phyloP scores from a whole-genome alignment of 2,888 invertebrate genomes.

The Bimastos eiseni region DNA sequence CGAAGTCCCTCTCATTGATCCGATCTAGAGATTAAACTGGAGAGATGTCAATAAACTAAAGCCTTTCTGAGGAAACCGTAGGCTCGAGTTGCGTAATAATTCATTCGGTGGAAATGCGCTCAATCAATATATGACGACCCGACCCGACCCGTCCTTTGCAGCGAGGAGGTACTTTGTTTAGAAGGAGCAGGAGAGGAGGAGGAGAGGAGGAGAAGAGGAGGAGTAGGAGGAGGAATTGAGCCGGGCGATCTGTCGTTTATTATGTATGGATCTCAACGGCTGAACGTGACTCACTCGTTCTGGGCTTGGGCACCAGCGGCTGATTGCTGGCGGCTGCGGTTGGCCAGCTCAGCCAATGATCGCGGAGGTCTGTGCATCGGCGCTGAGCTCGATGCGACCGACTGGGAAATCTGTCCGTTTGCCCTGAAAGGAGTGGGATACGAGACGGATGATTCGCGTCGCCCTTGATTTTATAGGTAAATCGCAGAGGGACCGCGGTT shows the following conservation, averaged over 20 bases:
- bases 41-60: neutral
- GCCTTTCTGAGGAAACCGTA: neutral
- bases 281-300: neutral
- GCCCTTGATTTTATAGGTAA: neutral
- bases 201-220: no score
- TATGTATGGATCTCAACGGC: neutral
- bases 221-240: no score
- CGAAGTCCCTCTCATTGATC: neutral
- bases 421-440: neutral
- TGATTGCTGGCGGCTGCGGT: neutral
- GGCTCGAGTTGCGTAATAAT: neutral
- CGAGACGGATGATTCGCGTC: neutral
- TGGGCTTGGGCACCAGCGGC: no score
- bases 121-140: neutral
- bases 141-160: neutral
- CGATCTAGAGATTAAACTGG: neutral
- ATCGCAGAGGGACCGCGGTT: neutral
- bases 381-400: neutral
- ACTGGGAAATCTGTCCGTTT: neutral
- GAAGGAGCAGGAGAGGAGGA: no score
- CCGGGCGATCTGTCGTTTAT: no score
- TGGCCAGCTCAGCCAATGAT: neutral
- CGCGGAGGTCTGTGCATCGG: neutral
- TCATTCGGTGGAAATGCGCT: neutral
- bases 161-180: neutral